Evolutionary conservation across 2,888 invertebrate genomes (phyloP).

Genomic region (Tetragonula carbonaria): DNA sequence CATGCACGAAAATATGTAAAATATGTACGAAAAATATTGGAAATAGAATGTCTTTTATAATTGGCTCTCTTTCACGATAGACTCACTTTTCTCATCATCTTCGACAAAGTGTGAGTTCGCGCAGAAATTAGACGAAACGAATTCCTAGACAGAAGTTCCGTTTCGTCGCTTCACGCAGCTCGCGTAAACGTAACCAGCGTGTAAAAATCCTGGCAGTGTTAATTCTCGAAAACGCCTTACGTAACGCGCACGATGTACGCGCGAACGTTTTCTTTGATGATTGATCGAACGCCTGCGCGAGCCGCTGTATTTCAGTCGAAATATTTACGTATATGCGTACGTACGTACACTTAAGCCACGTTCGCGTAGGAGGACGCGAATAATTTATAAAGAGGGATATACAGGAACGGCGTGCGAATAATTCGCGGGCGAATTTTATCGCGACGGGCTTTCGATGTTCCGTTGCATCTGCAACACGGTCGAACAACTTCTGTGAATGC

Average conservation of each 20-base stretch:
- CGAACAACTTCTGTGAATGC: background rate
- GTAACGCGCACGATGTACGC: background rate
- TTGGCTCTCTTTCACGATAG: too few species aligned
- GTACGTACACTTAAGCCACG: background rate
- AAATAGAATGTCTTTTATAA: too few species aligned
- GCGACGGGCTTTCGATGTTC: background rate
- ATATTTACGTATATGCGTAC: background rate
- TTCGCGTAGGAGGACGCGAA: background rate
- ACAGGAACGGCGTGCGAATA: background rate
- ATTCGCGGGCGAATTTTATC: background rate
- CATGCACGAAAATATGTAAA: too few species aligned
- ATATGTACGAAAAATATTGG: too few species aligned
- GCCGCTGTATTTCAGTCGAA: background rate
- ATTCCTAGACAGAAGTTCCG: too few species aligned
- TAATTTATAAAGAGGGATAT: background rate
- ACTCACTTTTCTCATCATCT: too few species aligned
- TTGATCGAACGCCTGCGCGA: background rate
- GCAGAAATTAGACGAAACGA: too few species aligned
- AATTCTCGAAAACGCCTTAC: background rate
- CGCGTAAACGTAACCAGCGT: too few species aligned
- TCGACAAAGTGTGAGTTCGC: too few species aligned
- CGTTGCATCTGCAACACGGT: background rate
- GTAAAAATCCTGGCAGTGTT: background rate
- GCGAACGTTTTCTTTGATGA: background rate
- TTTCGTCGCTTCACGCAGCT: too few species aligned